Base-by-base conservation (phyloP, 2,113 vertebrate genomes). In the Brienomyrus longianalis region DNA sequence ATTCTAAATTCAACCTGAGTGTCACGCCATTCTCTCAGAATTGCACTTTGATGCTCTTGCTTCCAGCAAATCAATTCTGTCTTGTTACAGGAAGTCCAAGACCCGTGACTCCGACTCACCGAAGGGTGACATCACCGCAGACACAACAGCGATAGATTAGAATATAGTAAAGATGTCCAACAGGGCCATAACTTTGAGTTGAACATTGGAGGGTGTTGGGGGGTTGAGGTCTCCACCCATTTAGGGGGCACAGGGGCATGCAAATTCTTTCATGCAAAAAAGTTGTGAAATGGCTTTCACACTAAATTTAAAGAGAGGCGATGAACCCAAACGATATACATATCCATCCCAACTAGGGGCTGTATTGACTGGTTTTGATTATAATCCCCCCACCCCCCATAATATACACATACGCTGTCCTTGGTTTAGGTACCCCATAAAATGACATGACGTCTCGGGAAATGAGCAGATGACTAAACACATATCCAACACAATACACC, bases 1-100 rank as follows among this genome's bases (percentile, higher is more conserved):
- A 52, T 80, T 80, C 70, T 88, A 88, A 88, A 66, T 47, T 15
- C 62, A 31, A 89, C 47, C 13, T 52, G n/a, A 80, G n/a, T 74
- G 47, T 52, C 70, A 45, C 6, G 0, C 39, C n/a, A 15, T 70
- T 48, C 23, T 45, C 23, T 87, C 85, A 54, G n/a, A 54, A 35
- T 51, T 31, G 51, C 85, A 87, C 23, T 52, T 17, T 27, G 45
- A 88, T 48, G 62, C 11, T 88, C 19, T 56, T 21, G 19, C 56
- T 45, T 21, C 50, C 47, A 52, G 9, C 85, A 86, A 35, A 43
- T 43, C 35, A 45, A 45, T 56, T 48, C 87, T 3, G 11, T 88
- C 50, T 66, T 19, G 19, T 66, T 35, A 54, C 31, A 0, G 48
- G 51, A 56, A 39, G 50, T 39, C 51, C 19, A 31, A 35, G 85